Base-by-base conservation (phyloP, 2,113 vertebrate genomes). In the Leptosomus discolor region DNA sequence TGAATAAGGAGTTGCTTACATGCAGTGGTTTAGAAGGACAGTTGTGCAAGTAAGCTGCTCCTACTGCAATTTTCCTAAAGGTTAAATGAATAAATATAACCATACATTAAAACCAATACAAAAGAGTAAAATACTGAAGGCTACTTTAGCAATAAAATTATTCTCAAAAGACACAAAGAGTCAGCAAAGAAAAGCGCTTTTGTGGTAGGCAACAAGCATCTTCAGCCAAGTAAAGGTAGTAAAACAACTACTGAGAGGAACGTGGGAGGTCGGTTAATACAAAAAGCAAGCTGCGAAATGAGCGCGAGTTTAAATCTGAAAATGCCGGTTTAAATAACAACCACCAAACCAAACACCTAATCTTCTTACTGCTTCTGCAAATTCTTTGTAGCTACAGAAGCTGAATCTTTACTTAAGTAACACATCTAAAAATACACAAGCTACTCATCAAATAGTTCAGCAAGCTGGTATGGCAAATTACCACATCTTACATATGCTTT, bases 141-240 rank as follows among this genome's bases (percentile, higher is more conserved):
- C 39, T 87, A 85, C 56, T 82, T 88, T 9, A 90, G 27, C 79
- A 87, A 91, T 85, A 79, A 96, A 82, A 32, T 32, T 50, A n/a
- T 79, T 90, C 60, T 79, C 36, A 48, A 68, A 75, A 87, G 64
- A 92, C n/a, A 36, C 6, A 64, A 56, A 85, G 34, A 57, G 24
- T 37, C 48, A 48, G 53, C 36, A 69, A 95, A 76, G 34, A 67
- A 91, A 91, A 85, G 37, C n/a, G 61, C 29, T 76, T 64, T 37
- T 57, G 22, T 88, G 30, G 60, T 51, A 63, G 29, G 20, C 74
- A 90, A 88, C n/a, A 71, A 78, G 24, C 17, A 71, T 64, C 61
- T 76, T 79, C n/a, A 75, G 79, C 84, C 68, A 94, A 92, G 81
- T 39, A 56, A 79, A 92, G 37, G 36, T 32, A 94, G 96, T 85